These are phyloP conservation scores for Turritopsis rubra DNA, from an alignment of 30 jellyfish, hydroid and myxozoan genomes.

Conservation along the genomic window DNA sequence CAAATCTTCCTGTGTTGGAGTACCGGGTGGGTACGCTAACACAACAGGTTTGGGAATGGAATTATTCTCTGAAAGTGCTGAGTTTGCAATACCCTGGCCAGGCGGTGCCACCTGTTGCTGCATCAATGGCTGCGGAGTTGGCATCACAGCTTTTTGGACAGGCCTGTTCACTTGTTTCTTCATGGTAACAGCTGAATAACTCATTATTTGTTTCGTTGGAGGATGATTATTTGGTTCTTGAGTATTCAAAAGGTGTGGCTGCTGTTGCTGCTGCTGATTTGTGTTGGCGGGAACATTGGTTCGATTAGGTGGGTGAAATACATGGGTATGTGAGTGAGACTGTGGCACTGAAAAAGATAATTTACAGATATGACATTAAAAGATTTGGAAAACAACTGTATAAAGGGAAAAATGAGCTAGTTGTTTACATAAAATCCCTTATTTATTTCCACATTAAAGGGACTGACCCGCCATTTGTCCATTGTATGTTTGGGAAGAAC, in stretches of 20 bases:
- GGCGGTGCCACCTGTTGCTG: slow-evolving; percentile 3
- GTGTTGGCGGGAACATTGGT: not conserved
- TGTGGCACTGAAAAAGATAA: not conserved
- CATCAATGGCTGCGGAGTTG: slow-evolving; percentile 1
- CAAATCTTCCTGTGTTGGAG: slow-evolving; percentile 18
- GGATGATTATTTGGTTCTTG: not conserved
- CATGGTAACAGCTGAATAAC: slow-evolving; percentile 31
- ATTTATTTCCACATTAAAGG: too few species aligned
- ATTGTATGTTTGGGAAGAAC: too few species aligned
- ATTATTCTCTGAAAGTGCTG: not conserved
- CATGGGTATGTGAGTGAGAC: not conserved
- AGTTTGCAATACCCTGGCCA: not conserved
- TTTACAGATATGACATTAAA: too few species aligned
- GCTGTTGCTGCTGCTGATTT: too few species aligned
- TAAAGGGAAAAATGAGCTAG: too few species aligned
- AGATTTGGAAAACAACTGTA: not conserved
- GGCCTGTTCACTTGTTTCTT: slow-evolving; percentile 11
- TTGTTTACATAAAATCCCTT: too few species aligned
- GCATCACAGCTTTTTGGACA: not conserved
- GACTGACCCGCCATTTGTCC: too few species aligned
- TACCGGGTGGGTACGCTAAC: not conserved
- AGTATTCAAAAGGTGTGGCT: not conserved
- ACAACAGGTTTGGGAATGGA: not conserved
- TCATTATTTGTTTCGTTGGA: slow-evolving; percentile 3
- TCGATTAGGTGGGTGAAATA: not conserved